Conservation (phyloP, 2,888 invertebrate genomes). For the Tanypteryx hageni region DNA sequence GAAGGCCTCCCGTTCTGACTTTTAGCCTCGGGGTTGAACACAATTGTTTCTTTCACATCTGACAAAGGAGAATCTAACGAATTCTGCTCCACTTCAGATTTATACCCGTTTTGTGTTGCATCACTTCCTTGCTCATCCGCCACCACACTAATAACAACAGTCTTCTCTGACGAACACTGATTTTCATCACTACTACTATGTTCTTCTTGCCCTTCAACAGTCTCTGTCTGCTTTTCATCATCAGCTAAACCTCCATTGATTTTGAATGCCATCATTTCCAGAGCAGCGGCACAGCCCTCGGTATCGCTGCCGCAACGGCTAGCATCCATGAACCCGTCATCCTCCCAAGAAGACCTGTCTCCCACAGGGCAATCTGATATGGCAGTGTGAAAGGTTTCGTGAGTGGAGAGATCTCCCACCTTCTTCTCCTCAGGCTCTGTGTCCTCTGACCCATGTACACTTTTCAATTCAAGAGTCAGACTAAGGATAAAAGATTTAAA, state of each 20-base stretch:
- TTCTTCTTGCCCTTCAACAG: neutral
- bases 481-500: conserved; percentile 75
- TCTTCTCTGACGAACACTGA: neutral
- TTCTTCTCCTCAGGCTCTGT: neutral
- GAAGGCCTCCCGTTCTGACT: neutral
- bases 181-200: neutral
- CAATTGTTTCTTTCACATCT: neutral
- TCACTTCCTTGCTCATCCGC: neutral
- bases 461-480: conserved; percentile 83
- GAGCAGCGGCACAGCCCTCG: conserved; percentile 28
- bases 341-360: conserved; percentile 46
- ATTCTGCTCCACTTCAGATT: neutral
- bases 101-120: neutral
- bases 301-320: conserved; percentile 54
- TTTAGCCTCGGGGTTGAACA: neutral
- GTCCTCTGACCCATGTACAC: conserved; percentile 70
- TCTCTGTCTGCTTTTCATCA: neutral
- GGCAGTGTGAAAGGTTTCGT: conserved; percentile 87
- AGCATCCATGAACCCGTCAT: conserved; percentile 36
- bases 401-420: conserved; percentile 71
- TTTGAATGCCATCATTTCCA: neutral
- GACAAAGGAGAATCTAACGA: neutral
- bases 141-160: conserved; percentile 9
- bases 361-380: conserved; percentile 76
- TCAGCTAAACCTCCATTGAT: neutral